These are phyloP conservation scores for Sabatieria punctata DNA, from an alignment of 2,888 invertebrate genomes.

Conservation along the genomic window DNA sequence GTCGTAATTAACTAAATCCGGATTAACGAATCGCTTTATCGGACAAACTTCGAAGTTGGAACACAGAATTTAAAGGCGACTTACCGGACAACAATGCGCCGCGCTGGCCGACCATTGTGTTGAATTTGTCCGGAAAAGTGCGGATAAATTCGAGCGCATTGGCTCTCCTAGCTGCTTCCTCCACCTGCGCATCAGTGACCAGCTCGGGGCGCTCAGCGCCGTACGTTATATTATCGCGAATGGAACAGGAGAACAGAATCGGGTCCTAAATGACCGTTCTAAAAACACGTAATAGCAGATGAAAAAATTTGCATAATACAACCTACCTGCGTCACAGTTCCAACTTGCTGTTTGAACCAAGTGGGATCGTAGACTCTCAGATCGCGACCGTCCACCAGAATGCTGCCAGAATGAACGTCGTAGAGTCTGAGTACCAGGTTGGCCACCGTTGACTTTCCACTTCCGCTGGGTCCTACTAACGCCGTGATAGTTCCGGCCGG, in stretches of 20 bases:
- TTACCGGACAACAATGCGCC: constrained; percentile 68
- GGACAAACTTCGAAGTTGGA: too few relatives aligned
- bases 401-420: constrained; percentile 46
- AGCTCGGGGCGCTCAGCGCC: constrained; percentile 44
- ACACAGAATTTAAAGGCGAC: too few relatives aligned
- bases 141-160: constrained; percentile 61
- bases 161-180: constrained; percentile 53
- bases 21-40: too few relatives aligned
- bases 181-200: constrained; percentile 34
- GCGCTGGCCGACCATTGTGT: constrained; percentile 67
- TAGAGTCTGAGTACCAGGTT: constrained; percentile 62
- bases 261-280: constrained; percentile 62
- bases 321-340: constrained; percentile 68
- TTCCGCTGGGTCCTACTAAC: constrained; percentile 28
- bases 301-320: too few relatives aligned
- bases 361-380: constrained; percentile 53
- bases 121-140: constrained; percentile 47
- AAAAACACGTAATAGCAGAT: too few relatives aligned
- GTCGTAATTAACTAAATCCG: too few relatives aligned
- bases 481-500: constrained; percentile 54
- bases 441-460: constrained; percentile 62
- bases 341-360: constrained; percentile 67
- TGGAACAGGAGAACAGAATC: constrained; percentile 65
- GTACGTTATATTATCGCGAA: constrained; percentile 72
- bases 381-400: constrained; percentile 56